Evolutionary conservation across 2,888 invertebrate species (phyloP).

Genomic region (Idaea aversata): DNA sequence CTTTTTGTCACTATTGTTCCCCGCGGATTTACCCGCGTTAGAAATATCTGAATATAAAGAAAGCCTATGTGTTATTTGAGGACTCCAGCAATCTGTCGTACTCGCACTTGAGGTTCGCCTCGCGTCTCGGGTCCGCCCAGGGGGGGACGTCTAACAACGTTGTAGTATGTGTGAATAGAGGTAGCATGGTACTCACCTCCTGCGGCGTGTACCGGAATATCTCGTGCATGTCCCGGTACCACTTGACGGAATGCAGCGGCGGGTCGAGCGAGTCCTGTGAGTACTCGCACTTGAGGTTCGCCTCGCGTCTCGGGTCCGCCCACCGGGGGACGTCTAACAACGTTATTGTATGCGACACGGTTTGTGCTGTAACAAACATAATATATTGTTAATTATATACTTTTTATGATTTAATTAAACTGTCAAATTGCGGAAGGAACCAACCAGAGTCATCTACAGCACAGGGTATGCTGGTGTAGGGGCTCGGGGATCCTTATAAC

Average conservation of each 20-base stretch:
- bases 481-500: too few species aligned
- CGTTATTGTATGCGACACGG: conserved; percentile 66
- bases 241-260: conserved; percentile 87
- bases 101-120: conserved; percentile 60
- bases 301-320: conserved; percentile 63
- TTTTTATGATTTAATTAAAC: too few species aligned
- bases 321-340: conserved; percentile 65
- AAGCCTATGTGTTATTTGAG: conserved; percentile 24
- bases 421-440: too few species aligned
- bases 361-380: conserved; percentile 51
- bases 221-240: conserved; percentile 83
- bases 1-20: not conserved
- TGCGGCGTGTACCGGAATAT: conserved; percentile 71
- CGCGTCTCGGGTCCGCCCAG: conserved; percentile 63
- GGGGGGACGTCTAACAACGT: conserved; percentile 65
- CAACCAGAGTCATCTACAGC: too few species aligned
- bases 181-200: conserved; percentile 59
- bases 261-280: conserved; percentile 65
- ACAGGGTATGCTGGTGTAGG: too few species aligned
- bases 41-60: too few species aligned
- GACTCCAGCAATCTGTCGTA: too few species aligned
- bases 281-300: conserved; percentile 62
- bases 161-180: not conserved
- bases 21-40: not conserved
- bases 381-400: not conserved